Evolutionary conservation across 2,888 invertebrate genomes (phyloP).

Genomic region (Brenthis ino): DNA sequence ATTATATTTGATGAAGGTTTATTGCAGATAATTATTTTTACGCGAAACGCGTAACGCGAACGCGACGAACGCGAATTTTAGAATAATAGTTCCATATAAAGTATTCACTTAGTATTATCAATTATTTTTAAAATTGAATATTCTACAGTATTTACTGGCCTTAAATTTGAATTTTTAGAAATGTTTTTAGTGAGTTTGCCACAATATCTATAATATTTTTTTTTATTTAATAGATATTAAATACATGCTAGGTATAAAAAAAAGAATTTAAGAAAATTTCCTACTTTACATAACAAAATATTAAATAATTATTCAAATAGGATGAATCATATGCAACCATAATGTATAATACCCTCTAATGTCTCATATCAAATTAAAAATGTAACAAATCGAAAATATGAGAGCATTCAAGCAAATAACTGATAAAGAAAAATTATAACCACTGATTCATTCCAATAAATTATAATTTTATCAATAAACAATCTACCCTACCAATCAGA

Average conservation of each 20-base stretch:
- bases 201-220: neutral
- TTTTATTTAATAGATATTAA: neutral
- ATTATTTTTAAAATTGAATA: no score
- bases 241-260: conserved; percentile 8
- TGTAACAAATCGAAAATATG: neutral
- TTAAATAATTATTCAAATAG: neutral
- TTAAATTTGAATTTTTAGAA: no score
- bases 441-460: neutral
- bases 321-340: neutral
- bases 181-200: neutral
- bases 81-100: no score
- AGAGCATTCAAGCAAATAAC: conserved; percentile 2
- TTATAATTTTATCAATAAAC: neutral
- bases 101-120: no score
- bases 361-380: neutral
- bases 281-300: neutral
- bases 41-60: no score
- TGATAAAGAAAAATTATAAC: conserved; percentile 1
- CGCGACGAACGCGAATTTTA: no score
- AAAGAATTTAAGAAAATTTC: neutral
- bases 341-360: neutral
- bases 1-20: no score
- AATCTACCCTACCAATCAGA: conserved; percentile 2
- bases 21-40: no score
- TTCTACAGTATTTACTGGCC: no score